These are phyloP conservation scores for Acipenser transmontanus DNA, from an alignment of 2,797 vertebrate species.

Conservation along the genomic window DNA sequence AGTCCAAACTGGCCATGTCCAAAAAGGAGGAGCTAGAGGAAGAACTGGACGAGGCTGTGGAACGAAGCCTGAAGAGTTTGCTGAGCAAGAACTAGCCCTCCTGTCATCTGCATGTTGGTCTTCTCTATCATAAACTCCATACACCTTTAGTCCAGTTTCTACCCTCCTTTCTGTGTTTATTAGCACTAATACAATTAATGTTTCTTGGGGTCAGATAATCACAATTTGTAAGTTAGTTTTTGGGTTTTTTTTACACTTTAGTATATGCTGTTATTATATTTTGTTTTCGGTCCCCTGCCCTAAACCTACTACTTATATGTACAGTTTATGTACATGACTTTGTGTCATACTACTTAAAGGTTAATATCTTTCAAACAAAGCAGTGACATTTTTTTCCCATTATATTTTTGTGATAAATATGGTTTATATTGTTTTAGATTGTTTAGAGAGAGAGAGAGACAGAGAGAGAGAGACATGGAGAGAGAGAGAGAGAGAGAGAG, in stretches of 20 bases:
- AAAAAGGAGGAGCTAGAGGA: conserved; percentile 98
- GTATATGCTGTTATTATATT: conserved; percentile 43
- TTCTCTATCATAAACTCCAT: conserved; percentile 20
- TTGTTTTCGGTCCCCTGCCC: conserved; percentile 48
- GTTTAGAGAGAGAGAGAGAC: too few relatives aligned
- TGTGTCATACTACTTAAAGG: conserved; percentile 67
- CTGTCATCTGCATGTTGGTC: conserved; percentile 51
- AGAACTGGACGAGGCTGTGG: conserved; percentile 93
- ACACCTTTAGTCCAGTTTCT: conserved; percentile 45
- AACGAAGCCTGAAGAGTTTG: conserved; percentile 91
- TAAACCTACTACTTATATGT: conserved; percentile 57
- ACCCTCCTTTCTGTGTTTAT: conserved; percentile 42
- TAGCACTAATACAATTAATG: conserved; percentile 53
- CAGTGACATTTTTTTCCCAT: conserved; percentile 60
- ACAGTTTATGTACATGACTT: conserved; percentile 82
- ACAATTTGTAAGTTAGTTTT: conserved; percentile 54
- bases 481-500: too few relatives aligned
- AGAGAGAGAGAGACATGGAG: too few relatives aligned
- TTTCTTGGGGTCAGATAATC: conserved; percentile 58
- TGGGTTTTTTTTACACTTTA: conserved; percentile 49
- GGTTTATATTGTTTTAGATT: conserved; percentile 38
- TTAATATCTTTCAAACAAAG: conserved; percentile 66
- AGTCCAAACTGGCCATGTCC: conserved; percentile 98
- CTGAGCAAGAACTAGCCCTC: conserved; percentile 81
- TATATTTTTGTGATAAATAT: conserved; percentile 65